Conservation (phyloP, 2,888 invertebrate species). For the Scaptomyza flava region DNA sequence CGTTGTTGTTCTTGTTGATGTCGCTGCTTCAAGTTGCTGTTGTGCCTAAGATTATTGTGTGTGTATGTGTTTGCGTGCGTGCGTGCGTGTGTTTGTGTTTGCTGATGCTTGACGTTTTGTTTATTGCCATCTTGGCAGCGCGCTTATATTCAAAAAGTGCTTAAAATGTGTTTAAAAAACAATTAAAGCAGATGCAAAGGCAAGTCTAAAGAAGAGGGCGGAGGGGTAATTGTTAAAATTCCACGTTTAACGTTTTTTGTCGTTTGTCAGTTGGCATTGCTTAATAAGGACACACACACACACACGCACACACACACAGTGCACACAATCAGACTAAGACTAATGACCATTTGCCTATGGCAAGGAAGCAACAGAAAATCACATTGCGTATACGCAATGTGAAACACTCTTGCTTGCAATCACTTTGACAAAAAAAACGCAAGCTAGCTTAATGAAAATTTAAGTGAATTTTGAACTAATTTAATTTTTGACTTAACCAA, state of each 20-base stretch:
- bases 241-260: slow-evolving; percentile 15
- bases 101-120: slow-evolving; percentile 66
- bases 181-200: slow-evolving; percentile 64
- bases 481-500: no score
- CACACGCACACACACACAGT: neutral
- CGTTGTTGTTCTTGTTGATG: slow-evolving; percentile 10
- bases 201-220: neutral
- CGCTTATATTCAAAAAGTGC: slow-evolving; percentile 41
- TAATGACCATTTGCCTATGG: slow-evolving; percentile 24
- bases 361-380: slow-evolving; percentile 9
- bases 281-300: slow-evolving; percentile 49
- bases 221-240: slow-evolving; percentile 44
- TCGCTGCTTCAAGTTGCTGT: slow-evolving; percentile 23
- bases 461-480: no score
- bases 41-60: slow-evolving; percentile 41
- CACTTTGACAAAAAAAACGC: neutral
- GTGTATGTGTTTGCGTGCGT: no score
- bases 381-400: slow-evolving; percentile 52
- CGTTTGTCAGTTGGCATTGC: slow-evolving; percentile 58
- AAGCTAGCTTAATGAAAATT: neutral
- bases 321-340: slow-evolving; percentile 36
- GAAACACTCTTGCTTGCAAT: neutral
- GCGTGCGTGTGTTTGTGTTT: slow-evolving; percentile 32
- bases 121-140: slow-evolving; percentile 52
- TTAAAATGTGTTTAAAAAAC: slow-evolving; percentile 76